Evolutionary conservation across 35 echinoderm and acorn worm genomes (phyloP), one percentile per base, ranked within the genome.

Genomic region (Amphiura filiformis): DNA sequence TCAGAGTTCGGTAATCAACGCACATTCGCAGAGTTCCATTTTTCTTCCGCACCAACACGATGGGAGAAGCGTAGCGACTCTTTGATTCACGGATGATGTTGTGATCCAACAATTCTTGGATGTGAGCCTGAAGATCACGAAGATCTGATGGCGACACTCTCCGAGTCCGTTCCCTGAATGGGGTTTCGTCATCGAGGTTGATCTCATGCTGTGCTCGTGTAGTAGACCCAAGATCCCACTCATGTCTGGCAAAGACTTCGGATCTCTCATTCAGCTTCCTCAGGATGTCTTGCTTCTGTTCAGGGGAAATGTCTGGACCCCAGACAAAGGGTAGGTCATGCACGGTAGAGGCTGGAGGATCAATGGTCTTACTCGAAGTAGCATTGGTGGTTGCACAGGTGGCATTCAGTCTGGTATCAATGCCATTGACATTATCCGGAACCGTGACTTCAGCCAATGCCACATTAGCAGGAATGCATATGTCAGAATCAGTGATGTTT

Each of bases 21-120:
- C 88, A 90, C 31, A 90, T 37, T 7, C 88, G 38, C 1, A 83
- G 28, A 57, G 47, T 1, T 1, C 88, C 88, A 84, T 82, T 39
- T 32, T 90, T 90, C 88, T 90, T 90, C n/a, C 57, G 80, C 1
- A 90, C 88, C 31, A 90, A 23, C n/a, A n/a, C n/a, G 57, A 89
- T 89, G n/a, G 87, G 70, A 0, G 76, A 87, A 32, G 84, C 92
- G 90, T 94, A 94, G 22, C 70, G 82, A 37, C 87, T 94, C 20
- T 81, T 90, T 0, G 93, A n/a, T n/a, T n/a, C n/a, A n/a, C n/a
- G n/a, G n/a, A n/a, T n/a, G n/a, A n/a, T n/a, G n/a, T n/a, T n/a
- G n/a, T n/a, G n/a, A n/a, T 96, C 86, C 0, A 38, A 32, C 34
- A 92, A 40, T 18, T 86, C 57, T 31, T 93, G 79, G 30, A 93